Conservation (phyloP, 2,888 invertebrate species). For the Quadroppia sp. region DNA sequence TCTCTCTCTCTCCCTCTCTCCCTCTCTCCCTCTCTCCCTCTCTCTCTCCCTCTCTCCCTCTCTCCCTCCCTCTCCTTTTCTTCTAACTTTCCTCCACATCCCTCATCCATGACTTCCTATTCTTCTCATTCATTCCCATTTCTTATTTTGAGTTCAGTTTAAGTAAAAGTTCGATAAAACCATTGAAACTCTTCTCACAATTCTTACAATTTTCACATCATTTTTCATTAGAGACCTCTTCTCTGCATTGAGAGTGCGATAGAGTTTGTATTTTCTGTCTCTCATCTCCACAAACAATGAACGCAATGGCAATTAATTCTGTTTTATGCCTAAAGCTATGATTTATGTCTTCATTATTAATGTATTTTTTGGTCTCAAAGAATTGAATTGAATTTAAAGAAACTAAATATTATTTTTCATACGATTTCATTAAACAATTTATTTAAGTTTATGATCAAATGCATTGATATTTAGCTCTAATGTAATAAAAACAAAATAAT, state of each 20-base stretch:
- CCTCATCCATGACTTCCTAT: neutral
- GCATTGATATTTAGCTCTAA: no score
- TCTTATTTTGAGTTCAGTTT: constrained; percentile 14
- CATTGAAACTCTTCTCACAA: constrained; percentile 8
- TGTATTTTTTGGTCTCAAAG: no score
- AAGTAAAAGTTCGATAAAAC: constrained; percentile 24
- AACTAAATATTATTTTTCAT: no score
- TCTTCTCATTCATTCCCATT: neutral
- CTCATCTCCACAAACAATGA: neutral
- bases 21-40: neutral
- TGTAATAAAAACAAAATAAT: no score
- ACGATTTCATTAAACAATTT: no score
- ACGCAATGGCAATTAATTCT: constrained; percentile 1
- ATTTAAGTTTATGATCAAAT: no score
- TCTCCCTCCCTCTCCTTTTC: neutral
- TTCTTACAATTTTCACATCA: neutral
- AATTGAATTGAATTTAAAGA: no score
- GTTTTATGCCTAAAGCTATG: neutral
- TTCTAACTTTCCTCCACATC: neutral
- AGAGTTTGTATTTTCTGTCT: neutral
- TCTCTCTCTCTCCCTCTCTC: neutral
- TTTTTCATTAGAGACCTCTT: neutral
- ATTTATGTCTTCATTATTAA: neutral
- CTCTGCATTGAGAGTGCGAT: neutral
- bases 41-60: constrained; percentile 3